Base-by-base conservation (phyloP, 2,113 vertebrate species). In the Naja naja region DNA sequence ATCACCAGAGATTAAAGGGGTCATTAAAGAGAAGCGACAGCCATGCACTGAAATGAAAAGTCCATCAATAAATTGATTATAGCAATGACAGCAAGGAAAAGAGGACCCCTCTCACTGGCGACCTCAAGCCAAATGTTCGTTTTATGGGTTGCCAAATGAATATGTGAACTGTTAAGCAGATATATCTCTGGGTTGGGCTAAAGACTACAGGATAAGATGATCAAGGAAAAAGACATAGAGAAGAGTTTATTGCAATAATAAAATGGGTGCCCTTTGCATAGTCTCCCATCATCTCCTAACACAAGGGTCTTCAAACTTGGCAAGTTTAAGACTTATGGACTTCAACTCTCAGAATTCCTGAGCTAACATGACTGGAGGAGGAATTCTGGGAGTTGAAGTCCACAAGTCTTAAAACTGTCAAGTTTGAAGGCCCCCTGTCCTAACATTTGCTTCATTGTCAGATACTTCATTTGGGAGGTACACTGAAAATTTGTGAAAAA, bases 121-220 rank as follows among this genome's bases (percentile, higher is more conserved):
- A 74, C 92, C 60, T 87, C 74, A 39, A 34, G 89, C 87, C 93
- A 94, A 92, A 93, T 8, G 3, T 86, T 85, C 85, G 18, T 43
- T 86, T 89, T 53, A 74, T 18, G 20, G 92, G 88, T 89, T n/a
- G 87, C 89, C 90, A 96, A 96, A 94, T 9, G 55, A 96, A 95
- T 18, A 90, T 64, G n/a, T 90, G 89, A 94, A 91, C 86, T 93
- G 87, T 91, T 89, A 89, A n/a, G 14, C 89, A 92, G 94, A 88
- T 94, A 94, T 94, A 89, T 88, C 6, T 93, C 90, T 69, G 53
- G 30, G 60, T 93, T 90, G 58, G 49, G 74, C 39, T 87, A 25
- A 2, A 34, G 0, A 0, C 53, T 91, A 23, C 27, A 45, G 86
- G 47, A 52, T 7, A 87, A 23, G 88, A 53, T 0, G 1, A 95